These are phyloP conservation scores for Anabas testudineus DNA, from an alignment of 2,797 vertebrate species.

Conservation along the genomic window DNA sequence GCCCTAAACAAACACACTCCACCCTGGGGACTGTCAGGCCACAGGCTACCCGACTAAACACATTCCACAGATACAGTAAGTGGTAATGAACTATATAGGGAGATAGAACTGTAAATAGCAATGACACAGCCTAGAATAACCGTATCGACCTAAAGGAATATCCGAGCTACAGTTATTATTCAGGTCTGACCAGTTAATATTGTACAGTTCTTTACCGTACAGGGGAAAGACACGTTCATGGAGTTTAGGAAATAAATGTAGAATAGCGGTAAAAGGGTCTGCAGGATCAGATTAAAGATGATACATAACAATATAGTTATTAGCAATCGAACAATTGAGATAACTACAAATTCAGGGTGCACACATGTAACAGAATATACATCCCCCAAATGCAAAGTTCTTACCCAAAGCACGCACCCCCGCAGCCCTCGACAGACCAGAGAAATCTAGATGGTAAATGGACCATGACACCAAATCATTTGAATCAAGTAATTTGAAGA, in stretches of 20 bases:
- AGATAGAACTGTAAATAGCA: conserved; percentile 73
- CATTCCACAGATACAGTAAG: conserved; percentile 67
- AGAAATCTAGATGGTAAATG: neutral
- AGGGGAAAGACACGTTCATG: conserved; percentile 2
- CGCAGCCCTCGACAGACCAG: no score
- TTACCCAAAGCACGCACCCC: no score
- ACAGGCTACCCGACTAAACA: conserved; percentile 70
- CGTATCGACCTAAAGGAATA: conserved; percentile 24
- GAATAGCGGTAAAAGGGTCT: no score
- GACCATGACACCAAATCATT: neutral
- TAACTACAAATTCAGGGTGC: no score
- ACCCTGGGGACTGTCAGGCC: conserved; percentile 74
- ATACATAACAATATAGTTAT: no score
- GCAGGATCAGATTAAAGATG: no score
- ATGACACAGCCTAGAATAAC: conserved; percentile 40
- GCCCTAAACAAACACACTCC: conserved; percentile 85
- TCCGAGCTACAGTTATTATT: conserved; percentile 30
- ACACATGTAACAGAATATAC: no score
- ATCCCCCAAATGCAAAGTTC: no score
- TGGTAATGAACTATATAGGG: conserved; percentile 72
- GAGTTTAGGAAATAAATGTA: neutral
- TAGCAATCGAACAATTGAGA: no score
- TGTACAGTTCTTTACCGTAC: conserved; percentile 8
- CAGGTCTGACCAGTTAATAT: conserved; percentile 17
- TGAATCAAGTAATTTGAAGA: neutral